Evolutionary conservation across 2,888 invertebrate species (phyloP).

Genomic region (Drosophila kanekoi): DNA sequence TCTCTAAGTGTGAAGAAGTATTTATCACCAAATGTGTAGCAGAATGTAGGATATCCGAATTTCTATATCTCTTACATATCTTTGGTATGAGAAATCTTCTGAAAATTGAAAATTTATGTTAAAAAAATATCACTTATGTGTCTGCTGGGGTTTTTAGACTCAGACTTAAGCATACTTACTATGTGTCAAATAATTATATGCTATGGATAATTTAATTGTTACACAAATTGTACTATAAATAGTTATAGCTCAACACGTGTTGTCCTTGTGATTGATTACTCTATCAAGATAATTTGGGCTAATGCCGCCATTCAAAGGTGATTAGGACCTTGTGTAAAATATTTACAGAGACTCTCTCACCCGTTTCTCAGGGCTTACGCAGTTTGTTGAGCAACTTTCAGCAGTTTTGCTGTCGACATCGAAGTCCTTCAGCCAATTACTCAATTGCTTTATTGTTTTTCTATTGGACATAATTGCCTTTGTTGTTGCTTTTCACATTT

Average conservation of each 20-base stretch:
- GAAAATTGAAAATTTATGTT: too few relatives aligned
- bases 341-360: slow-evolving; percentile 53
- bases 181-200: slow-evolving; percentile 4
- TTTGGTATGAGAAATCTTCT: too few relatives aligned
- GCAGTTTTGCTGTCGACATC: slow-evolving; percentile 7
- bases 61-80: too few relatives aligned
- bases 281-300: slow-evolving; percentile 39
- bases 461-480: not conserved
- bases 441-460: slow-evolving; percentile 13
- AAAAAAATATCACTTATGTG: too few relatives aligned
- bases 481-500: not conserved
- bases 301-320: slow-evolving; percentile 62
- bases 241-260: slow-evolving; percentile 9
- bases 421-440: slow-evolving; percentile 10
- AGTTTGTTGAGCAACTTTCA: slow-evolving; percentile 22
- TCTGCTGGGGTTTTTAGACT: too few relatives aligned
- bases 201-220: slow-evolving; percentile 13
- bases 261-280: slow-evolving; percentile 37
- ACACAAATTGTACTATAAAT: slow-evolving; percentile 22
- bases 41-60: too few relatives aligned
- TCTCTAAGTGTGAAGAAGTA: too few relatives aligned
- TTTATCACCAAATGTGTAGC: too few relatives aligned
- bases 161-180: not conserved
- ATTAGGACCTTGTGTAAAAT: slow-evolving; percentile 63
- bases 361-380: slow-evolving; percentile 13